Conservation (phyloP, 2,113 vertebrate species). For the Herpetotheres cachinnans region DNA sequence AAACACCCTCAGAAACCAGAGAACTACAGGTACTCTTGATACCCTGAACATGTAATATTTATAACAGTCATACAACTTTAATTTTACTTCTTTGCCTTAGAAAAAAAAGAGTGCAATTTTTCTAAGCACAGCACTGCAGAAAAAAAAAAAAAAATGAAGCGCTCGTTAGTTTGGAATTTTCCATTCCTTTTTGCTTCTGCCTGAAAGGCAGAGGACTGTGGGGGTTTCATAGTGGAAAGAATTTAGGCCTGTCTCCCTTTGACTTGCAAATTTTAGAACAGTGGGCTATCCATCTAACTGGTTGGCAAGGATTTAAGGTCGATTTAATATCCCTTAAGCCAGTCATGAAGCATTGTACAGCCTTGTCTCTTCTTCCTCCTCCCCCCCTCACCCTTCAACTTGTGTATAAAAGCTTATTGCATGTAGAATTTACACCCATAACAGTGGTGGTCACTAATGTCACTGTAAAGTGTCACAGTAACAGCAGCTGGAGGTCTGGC, state of each 20-base stretch:
- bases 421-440: not conserved
- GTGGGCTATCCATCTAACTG: not conserved
- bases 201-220: conserved; percentile 42
- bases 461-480: not conserved
- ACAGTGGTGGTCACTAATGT: not conserved
- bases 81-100: conserved; percentile 74
- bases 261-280: conserved; percentile 54
- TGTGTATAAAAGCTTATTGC: not conserved
- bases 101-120: conserved; percentile 66
- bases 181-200: conserved; percentile 59
- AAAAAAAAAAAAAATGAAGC: conserved; percentile 33
- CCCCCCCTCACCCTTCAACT: not conserved
- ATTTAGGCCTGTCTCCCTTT: conserved; percentile 32
- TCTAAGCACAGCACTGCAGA: conserved; percentile 63
- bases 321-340: conserved; percentile 2
- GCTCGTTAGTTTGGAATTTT: conserved; percentile 75
- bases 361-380: not conserved
- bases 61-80: conserved; percentile 81
- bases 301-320: conserved; percentile 46
- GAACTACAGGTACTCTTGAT: conserved; percentile 60
- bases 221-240: conserved; percentile 40
- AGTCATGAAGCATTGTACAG: not conserved
- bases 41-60: conserved; percentile 80
- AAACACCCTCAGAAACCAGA: conserved; percentile 52
- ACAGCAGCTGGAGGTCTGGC: not conserved